Conservation (phyloP, 1,140 invertebrate species). For the Tetragonula clypearis region DNA sequence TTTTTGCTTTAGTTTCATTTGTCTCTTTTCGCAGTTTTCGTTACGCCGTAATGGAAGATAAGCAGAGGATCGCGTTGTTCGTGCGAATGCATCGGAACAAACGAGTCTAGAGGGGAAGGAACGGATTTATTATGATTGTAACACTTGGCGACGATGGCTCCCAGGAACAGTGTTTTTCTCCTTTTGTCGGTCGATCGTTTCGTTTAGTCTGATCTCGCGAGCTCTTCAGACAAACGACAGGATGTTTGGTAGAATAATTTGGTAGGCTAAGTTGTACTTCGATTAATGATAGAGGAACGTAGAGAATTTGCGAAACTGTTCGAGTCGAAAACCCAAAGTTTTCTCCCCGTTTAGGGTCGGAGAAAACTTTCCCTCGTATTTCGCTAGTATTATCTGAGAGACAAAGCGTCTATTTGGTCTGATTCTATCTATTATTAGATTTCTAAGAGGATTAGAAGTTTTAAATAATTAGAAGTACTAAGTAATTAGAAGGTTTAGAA, state of each 20-base stretch:
- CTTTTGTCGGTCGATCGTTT: neutral
- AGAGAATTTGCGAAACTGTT: neutral
- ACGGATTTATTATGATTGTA: neutral
- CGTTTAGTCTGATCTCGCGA: neutral
- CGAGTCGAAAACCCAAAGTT: neutral
- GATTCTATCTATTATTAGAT: too few species aligned
- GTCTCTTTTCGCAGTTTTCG: constrained; percentile 5
- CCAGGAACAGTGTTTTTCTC: neutral
- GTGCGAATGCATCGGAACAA: neutral
- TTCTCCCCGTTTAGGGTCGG: too few species aligned
- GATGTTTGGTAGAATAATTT: too few species aligned
- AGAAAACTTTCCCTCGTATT: too few species aligned
- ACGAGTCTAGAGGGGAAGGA: neutral
- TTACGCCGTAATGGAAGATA: neutral
- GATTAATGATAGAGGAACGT: neutral
- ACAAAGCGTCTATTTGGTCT: too few species aligned
- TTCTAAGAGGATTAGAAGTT: too few species aligned
- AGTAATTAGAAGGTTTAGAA: too few species aligned
- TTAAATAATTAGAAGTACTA: too few species aligned
- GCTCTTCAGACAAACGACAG: neutral
- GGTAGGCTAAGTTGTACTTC: neutral
- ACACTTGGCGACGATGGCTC: neutral
- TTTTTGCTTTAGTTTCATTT: neutral
- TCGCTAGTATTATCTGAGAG: too few species aligned
- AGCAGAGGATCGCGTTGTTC: neutral